These are phyloP conservation scores for Diogma glabrata DNA, from an alignment of 2,888 invertebrate genomes.

Conservation along the genomic window DNA sequence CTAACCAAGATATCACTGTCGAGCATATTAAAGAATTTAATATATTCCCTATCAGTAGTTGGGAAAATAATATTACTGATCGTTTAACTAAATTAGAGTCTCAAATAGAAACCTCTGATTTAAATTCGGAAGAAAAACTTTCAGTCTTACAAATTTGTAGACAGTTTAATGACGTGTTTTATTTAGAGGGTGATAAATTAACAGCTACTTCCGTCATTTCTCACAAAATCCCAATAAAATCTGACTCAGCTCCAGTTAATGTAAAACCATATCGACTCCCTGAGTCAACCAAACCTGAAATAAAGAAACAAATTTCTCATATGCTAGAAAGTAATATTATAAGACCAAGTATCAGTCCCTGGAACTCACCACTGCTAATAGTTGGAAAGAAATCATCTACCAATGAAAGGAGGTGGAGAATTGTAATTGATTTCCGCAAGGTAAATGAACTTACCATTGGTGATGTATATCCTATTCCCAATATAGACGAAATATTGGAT, in stretches of 20 bases:
- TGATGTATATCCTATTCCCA: constrained; percentile 20
- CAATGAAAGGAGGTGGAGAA: neutral
- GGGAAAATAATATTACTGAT: too few relatives aligned
- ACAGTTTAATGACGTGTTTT: neutral
- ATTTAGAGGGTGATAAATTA: too few relatives aligned
- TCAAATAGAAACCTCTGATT: neutral
- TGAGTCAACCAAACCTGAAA: neutral
- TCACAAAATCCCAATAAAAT: neutral
- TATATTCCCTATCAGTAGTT: too few relatives aligned
- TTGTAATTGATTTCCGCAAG: constrained; percentile 7
- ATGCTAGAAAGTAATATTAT: neutral
- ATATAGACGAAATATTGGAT: constrained; percentile 21
- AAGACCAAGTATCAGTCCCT: too few relatives aligned
- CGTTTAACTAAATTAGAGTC: neutral
- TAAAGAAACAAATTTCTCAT: neutral
- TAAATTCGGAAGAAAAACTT: neutral
- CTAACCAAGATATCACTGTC: too few relatives aligned
- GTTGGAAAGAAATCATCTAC: neutral
- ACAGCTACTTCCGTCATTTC: too few relatives aligned
- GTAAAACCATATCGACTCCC: neutral
- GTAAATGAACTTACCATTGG: constrained; percentile 20
- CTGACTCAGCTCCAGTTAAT: neutral
- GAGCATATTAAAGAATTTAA: too few relatives aligned
- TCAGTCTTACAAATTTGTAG: neutral
- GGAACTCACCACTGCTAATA: neutral